These are phyloP conservation scores for Thyatira batis DNA, from an alignment of 2,888 invertebrate genomes.

Conservation along the genomic window DNA sequence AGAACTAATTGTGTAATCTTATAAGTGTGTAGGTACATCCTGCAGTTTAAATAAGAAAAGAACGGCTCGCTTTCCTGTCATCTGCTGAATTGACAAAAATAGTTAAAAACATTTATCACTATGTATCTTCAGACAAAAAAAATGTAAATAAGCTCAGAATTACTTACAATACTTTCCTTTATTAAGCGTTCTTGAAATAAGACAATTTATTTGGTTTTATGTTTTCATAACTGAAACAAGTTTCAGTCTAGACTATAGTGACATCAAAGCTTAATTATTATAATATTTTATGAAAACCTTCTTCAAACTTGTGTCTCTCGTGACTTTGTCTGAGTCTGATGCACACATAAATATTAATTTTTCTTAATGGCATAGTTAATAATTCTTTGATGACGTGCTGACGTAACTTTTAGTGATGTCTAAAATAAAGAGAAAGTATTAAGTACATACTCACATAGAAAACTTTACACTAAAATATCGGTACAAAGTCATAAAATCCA, in stretches of 20 bases:
- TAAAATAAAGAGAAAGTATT: no score
- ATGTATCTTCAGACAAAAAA: conserved; percentile 28
- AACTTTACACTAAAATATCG: no score
- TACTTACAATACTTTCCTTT: not conserved
- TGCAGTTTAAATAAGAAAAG: conserved; percentile 25
- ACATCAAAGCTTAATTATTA: not conserved
- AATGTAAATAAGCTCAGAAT: not conserved
- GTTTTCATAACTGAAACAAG: not conserved
- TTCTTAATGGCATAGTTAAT: no score
- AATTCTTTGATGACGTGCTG: not conserved
- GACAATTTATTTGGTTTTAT: not conserved
- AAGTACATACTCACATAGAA: no score
- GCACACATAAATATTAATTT: not conserved
- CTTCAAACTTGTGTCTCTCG: not conserved
- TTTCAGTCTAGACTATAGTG: not conserved
- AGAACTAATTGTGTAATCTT: not conserved
- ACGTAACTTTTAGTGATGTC: not conserved
- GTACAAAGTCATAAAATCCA: no score
- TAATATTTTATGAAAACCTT: not conserved
- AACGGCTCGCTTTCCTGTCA: conserved; percentile 31
- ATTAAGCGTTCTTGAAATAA: not conserved
- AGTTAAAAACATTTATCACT: conserved; percentile 48
- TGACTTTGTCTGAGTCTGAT: not conserved
- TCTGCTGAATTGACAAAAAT: conserved; percentile 51
- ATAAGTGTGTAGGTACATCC: conserved; percentile 6